Evolutionary conservation across 2,797 vertebrate species (phyloP), one percentile per base, ranked within the genome.

Genomic region (Enteromius thamalakanensis): DNA sequence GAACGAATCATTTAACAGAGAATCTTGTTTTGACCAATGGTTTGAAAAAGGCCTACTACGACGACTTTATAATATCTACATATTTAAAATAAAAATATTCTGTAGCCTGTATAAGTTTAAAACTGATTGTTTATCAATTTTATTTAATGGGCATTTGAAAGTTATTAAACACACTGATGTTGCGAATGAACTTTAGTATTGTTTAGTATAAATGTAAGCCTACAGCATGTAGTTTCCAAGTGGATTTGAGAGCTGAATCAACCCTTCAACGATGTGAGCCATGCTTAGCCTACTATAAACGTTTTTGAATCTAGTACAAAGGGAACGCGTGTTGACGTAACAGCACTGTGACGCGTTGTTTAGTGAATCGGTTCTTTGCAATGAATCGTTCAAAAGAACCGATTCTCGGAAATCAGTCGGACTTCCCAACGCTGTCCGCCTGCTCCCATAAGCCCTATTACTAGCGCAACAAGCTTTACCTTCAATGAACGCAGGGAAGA

Each of bases 401-500:
- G 78, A 80, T 40, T 70, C 78, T 4, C 34, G 0, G 32, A 45
- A 58, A 55, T 55, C n/a, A 26, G 10, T 70, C 67, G 34, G 47
- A 80, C 64, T 40, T 80, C 34, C 49, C 88, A 96, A 95, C 92
- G 91, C 77, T 87, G 90, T 87, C 90, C 91, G 91, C 90, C 91
- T 92, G 91, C 90, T 93, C 92, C 90, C 90, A 87, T 89, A 86
- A 90, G 90, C 91, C 90, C 90, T 93, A 94, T 92, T 91, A 92
- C 90, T 91, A 91, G 90, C 91, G 89, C 92, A 88, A 91, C 91
- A 89, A 89, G 90, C 91, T 93, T 92, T 88, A 92, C 91, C 90
- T 92, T 94, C 93, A 93, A 90, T 93, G 93, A 92, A 92, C 92
- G 91, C 91, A 91, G 90, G 92, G 82, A 76, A 89, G 91, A 88